Conservation (phyloP, 2,113 vertebrate species). For the Gobio gobio region DNA sequence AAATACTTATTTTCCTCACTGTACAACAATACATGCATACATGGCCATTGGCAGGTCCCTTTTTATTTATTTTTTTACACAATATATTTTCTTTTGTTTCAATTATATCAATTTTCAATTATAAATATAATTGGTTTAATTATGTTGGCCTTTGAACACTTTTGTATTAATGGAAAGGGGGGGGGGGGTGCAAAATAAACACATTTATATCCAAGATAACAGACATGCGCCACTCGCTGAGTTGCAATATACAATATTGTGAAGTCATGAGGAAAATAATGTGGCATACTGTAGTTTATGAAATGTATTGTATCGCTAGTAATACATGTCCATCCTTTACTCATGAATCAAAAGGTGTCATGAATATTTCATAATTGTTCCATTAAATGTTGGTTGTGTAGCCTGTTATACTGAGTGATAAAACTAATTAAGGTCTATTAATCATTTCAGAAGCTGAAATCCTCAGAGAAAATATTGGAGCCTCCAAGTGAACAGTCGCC, state of each 20-base stretch:
- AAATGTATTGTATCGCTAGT: background rate
- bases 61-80: no score
- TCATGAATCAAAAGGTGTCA: background rate
- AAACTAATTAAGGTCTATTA: constrained; percentile 2
- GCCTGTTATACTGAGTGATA: background rate
- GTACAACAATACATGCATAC: no score
- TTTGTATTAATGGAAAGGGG: background rate
- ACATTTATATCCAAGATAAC: no score
- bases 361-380: constrained; percentile 14
- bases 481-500: constrained; percentile 24
- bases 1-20: no score
- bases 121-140: no score
- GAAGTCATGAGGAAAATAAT: no score
- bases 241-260: no score
- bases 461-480: constrained; percentile 52
- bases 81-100: no score
- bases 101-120: no score
- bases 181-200: background rate
- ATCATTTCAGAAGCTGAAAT: constrained; percentile 53
- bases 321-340: background rate
- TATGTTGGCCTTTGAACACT: background rate
- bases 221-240: background rate
- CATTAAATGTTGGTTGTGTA: background rate
- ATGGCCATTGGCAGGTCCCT: no score
- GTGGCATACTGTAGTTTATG: background rate